Evolutionary conservation across 2,888 invertebrate species (phyloP).

Genomic region (Ectemnius cavifrons): DNA sequence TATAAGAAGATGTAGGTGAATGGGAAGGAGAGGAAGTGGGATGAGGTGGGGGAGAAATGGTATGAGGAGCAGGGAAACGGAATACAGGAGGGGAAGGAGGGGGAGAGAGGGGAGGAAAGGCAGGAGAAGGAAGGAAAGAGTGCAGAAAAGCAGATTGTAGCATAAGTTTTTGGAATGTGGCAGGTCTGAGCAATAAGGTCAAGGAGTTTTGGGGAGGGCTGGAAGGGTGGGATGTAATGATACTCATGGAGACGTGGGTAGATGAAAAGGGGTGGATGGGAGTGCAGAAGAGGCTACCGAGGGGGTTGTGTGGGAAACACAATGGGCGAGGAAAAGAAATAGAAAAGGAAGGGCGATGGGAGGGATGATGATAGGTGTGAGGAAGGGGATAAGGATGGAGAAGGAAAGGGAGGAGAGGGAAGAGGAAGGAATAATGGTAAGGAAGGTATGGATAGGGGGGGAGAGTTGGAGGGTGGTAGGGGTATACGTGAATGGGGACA

Average conservation of each 20-base stretch:
- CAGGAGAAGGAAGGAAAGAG: too few species aligned
- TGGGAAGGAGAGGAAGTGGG: too few species aligned
- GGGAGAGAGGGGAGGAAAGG: too few species aligned
- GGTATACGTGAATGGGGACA: slow-evolving; percentile 11
- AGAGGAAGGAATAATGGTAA: slow-evolving; percentile 10
- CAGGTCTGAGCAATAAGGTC: slow-evolving; percentile 45
- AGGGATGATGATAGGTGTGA: slow-evolving; percentile 21
- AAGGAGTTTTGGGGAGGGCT: slow-evolving; percentile 38
- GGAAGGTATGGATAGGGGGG: too few species aligned
- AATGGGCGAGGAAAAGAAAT: slow-evolving; percentile 10
- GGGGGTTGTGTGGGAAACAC: too few species aligned
- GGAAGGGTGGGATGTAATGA: slow-evolving; percentile 38
- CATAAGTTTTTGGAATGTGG: slow-evolving; percentile 48
- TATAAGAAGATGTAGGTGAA: too few species aligned
- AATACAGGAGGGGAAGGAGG: too few species aligned
- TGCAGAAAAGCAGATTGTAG: too few species aligned
- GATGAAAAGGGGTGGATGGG: slow-evolving; percentile 43
- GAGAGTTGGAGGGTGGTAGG: slow-evolving; percentile 12
- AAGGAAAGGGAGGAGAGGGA: background rate
- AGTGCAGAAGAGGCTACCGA: slow-evolving; percentile 22
- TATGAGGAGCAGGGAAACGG: too few species aligned
- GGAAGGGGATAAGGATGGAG: background rate
- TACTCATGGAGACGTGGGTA: slow-evolving; percentile 47
- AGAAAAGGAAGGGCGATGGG: background rate
- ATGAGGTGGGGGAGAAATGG: too few species aligned